Conservation (phyloP, 64 coral and sea anemone genomes). For the Montipora cactus region DNA sequence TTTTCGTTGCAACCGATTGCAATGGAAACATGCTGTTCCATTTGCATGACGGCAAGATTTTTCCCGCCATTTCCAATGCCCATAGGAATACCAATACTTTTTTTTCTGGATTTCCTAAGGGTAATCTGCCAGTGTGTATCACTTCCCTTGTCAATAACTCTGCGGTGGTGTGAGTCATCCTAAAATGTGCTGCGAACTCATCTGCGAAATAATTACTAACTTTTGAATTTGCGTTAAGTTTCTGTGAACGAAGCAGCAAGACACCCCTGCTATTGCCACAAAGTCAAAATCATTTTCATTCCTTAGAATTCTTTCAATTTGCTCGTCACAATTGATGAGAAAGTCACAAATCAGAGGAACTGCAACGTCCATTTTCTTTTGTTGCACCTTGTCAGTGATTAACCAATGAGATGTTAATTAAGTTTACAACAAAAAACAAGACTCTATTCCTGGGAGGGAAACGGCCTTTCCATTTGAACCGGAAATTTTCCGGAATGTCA, state of each 20-base stretch:
- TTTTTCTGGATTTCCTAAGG: slow-evolving; percentile 24
- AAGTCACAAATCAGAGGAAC: background rate
- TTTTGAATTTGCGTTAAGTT: slow-evolving; percentile 33
- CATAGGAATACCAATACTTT: slow-evolving; percentile 63
- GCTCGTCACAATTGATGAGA: background rate
- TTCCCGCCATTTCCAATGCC: background rate
- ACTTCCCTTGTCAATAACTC: slow-evolving; percentile 4
- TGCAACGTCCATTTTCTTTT: background rate
- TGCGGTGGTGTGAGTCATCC: slow-evolving; percentile 22
- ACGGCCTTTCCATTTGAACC: no score
- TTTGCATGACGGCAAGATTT: no score
- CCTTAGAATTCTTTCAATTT: background rate
- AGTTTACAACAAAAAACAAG: no score
- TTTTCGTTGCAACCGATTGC: no score
- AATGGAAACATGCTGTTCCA: no score
- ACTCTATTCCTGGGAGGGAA: no score
- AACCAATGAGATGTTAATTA: no score
- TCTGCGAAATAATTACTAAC: slow-evolving; percentile 41
- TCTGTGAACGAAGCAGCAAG: slow-evolving; percentile 29
- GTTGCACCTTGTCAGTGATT: no score
- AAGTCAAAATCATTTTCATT: slow-evolving; percentile 33
- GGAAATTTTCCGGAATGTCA: no score
- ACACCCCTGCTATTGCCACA: slow-evolving; percentile 14
- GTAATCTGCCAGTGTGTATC: slow-evolving; percentile 39
- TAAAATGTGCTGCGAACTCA: slow-evolving; percentile 51